These are phyloP conservation scores for Colletes collaris DNA, from an alignment of 2,888 invertebrate genomes.

Conservation along the genomic window DNA sequence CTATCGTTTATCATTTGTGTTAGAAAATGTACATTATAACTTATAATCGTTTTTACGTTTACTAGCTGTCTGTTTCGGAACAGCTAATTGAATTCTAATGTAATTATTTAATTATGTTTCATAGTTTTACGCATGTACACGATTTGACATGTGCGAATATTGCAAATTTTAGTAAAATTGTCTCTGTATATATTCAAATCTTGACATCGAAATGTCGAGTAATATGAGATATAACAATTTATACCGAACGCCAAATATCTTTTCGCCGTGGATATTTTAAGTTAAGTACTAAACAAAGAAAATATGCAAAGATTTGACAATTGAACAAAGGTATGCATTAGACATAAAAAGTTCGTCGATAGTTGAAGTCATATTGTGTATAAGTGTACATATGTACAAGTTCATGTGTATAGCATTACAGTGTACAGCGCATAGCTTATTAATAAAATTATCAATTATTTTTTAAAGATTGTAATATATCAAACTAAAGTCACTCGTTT, in stretches of 20 bases:
- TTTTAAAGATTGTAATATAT: constrained; percentile 57
- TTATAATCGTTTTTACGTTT: constrained; percentile 19
- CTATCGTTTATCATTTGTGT: constrained; percentile 13
- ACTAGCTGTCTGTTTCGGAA: constrained; percentile 7
- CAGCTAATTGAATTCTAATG: constrained; percentile 20
- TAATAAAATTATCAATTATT: constrained; percentile 46
- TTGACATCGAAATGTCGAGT: constrained; percentile 35
- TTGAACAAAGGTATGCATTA: constrained; percentile 19
- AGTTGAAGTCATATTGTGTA: constrained; percentile 20
- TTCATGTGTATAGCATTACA: constrained; percentile 45
- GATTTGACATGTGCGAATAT: constrained; percentile 5
- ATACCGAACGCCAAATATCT: constrained; percentile 21
- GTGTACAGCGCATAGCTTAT: constrained; percentile 42
- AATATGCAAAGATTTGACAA: constrained; percentile 17
- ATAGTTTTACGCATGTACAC: constrained; percentile 20
- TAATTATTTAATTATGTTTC: constrained; percentile 30
- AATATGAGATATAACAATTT: constrained; percentile 31
- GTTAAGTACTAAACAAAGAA: background rate
- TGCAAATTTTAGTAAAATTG: constrained; percentile 44
- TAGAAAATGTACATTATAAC: constrained; percentile 24
- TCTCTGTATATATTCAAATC: constrained; percentile 60
- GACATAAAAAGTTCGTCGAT: background rate
- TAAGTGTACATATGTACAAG: constrained; percentile 60
- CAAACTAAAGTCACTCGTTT: constrained; percentile 24
- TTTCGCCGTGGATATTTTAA: constrained; percentile 22